Evolutionary conservation across 2,888 invertebrate genomes (phyloP).

Genomic region (Acrobasis repandana): DNA sequence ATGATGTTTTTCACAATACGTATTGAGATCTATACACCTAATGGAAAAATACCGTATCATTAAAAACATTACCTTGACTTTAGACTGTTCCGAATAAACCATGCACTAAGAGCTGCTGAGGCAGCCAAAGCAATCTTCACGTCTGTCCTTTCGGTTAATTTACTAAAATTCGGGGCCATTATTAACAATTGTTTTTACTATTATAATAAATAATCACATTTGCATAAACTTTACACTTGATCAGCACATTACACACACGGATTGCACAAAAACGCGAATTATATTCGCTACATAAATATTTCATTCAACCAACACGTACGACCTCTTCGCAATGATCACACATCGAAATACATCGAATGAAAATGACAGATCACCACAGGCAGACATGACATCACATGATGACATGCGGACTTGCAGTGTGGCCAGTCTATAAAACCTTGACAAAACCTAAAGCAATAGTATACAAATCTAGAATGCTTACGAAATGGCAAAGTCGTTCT

Average conservation of each 20-base stretch:
- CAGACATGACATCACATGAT: too few relatives aligned
- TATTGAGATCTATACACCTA: not conserved
- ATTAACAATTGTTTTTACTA: slow-evolving; percentile 32
- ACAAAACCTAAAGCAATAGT: too few relatives aligned
- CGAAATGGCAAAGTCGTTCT: too few relatives aligned
- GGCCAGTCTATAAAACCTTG: too few relatives aligned
- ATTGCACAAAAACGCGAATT: slow-evolving; percentile 21
- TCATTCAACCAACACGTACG: too few relatives aligned
- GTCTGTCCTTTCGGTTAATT: slow-evolving; percentile 87
- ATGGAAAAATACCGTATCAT: not conserved
- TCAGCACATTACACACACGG: slow-evolving; percentile 23
- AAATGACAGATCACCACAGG: too few relatives aligned
- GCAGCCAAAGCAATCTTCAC: slow-evolving; percentile 85
- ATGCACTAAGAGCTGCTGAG: slow-evolving; percentile 83
- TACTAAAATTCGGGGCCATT: slow-evolving; percentile 91
- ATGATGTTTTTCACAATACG: too few relatives aligned
- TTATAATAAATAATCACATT: slow-evolving; percentile 6
- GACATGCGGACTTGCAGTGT: too few relatives aligned
- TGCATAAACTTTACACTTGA: slow-evolving; percentile 14
- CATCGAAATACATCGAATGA: too few relatives aligned
- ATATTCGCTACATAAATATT: not conserved
- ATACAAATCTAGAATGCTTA: too few relatives aligned
- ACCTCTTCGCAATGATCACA: too few relatives aligned
- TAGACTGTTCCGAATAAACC: slow-evolving; percentile 80
- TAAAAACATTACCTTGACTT: slow-evolving; percentile 68